Evolutionary conservation across 2,797 vertebrate genomes (phyloP).

Genomic region (Anguilla pacifica): DNA sequence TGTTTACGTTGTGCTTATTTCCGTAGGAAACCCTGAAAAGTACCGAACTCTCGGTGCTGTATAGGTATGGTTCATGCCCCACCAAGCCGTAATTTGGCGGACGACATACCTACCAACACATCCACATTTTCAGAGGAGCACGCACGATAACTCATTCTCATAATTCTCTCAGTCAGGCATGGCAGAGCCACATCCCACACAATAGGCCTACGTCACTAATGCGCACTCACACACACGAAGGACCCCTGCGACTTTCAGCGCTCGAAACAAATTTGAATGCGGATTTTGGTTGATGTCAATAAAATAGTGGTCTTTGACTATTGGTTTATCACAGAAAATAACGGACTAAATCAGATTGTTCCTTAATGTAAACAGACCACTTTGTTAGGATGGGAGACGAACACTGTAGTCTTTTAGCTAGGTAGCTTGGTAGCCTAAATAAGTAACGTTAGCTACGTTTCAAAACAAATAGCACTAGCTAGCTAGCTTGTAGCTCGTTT

Average conservation of each 20-base stretch:
- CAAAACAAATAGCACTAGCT: not conserved
- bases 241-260: slow-evolving; percentile 23
- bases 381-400: not conserved
- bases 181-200: not conserved
- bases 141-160: not conserved
- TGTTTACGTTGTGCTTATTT: no score
- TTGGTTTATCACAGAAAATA: not conserved
- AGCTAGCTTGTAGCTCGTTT: not conserved
- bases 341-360: not conserved
- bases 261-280: slow-evolving; percentile 22
- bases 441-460: not conserved
- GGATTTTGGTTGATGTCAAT: not conserved
- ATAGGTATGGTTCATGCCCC: no score
- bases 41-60: no score
- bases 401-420: not conserved
- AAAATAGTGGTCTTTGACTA: not conserved
- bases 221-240: not conserved
- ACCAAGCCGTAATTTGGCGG: no score
- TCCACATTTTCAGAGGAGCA: not conserved
- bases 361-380: not conserved
- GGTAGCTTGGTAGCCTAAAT: not conserved
- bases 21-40: no score
- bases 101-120: no score
- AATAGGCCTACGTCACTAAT: slow-evolving; percentile 20
- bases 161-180: not conserved